Evolutionary conservation across 2,888 invertebrate genomes (phyloP), one percentile per base, ranked within the genome.

Genomic region (Dynastes grantii): DNA sequence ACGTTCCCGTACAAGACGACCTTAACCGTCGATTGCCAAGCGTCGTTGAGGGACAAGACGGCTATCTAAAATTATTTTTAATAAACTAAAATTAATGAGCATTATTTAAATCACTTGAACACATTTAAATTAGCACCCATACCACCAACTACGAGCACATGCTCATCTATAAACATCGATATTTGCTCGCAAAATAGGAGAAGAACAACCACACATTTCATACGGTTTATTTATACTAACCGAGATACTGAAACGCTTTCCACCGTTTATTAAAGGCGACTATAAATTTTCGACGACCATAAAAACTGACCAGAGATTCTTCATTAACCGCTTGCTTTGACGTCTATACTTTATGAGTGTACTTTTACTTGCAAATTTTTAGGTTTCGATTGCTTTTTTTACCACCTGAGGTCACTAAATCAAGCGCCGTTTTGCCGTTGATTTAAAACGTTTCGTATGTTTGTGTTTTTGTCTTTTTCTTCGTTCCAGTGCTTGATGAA

Each of bases 281-380:
- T 76, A 80, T 82, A 82, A 82, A 81, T 82, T 81, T 78, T 76
- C 79, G 65, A 73, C 76, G 58, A 80, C 61, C 77, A 77, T 77
- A 81, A 82, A 81, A 81, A 81, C 76, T 79, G 77, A 81, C 80
- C 80, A 78, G 80, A 81, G 79, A 82, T 82, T 82, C 81, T 81
- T 81, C 82, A 81, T 82, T 82, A 83, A 79, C 80, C 76, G 81
- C 81, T 78, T 81, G 81, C 80, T 81, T 81, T 77, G 78, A 78
- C 81, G 81, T 78, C 81, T 80, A 80, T 82, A 81, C 80, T 82
- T 82, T 82, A 82, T 81, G 82, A 77, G 76, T 78, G 51, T 77
- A 78, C 80, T 81, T 82, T 81, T 81, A 75, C 73, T 75, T 75
- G 73, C 73, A 75, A 75, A 75, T 61, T 75, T 75, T 75, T 75